Evolutionary conservation across 2,113 vertebrate species (phyloP).

Genomic region (Ptilonorhynchus violaceus): DNA sequence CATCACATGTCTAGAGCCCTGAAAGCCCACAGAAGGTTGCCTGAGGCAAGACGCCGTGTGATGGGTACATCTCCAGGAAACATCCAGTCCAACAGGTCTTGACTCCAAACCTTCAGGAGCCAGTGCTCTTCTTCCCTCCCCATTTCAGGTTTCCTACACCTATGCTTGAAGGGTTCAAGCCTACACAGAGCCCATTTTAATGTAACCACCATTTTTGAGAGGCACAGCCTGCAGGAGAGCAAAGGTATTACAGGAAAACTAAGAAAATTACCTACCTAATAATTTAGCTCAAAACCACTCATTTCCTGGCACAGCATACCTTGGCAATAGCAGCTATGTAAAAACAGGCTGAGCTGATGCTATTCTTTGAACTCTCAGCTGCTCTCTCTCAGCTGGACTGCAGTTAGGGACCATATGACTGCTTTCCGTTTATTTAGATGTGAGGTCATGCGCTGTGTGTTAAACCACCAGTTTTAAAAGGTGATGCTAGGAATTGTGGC

Average conservation of each 20-base stretch:
- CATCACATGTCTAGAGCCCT: background rate
- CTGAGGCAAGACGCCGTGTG: background rate
- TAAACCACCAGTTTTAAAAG: slow-evolving; percentile 9
- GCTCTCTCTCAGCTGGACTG: slow-evolving; percentile 34
- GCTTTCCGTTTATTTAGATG: slow-evolving; percentile 11
- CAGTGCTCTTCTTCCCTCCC: background rate
- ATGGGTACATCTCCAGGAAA: background rate
- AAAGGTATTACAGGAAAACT: background rate
- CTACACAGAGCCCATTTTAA: background rate
- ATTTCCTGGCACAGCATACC: slow-evolving; percentile 27
- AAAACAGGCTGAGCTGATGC: slow-evolving; percentile 22
- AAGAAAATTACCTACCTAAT: background rate
- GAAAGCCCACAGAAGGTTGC: background rate
- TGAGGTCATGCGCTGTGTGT: background rate
- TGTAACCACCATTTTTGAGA: background rate
- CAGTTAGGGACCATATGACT: slow-evolving; percentile 36
- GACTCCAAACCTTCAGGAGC: background rate
- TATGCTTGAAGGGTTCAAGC: background rate
- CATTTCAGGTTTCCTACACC: background rate
- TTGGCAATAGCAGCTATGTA: slow-evolving; percentile 30
- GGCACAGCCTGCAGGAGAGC: background rate
- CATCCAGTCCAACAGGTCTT: background rate
- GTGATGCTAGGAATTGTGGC: background rate
- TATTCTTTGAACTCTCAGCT: slow-evolving; percentile 44
- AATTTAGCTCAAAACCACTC: slow-evolving; percentile 13